Evolutionary conservation across 2,113 vertebrate genomes (phyloP), one percentile per base, ranked within the genome.

Genomic region (Myxocyprinus asiaticus): DNA sequence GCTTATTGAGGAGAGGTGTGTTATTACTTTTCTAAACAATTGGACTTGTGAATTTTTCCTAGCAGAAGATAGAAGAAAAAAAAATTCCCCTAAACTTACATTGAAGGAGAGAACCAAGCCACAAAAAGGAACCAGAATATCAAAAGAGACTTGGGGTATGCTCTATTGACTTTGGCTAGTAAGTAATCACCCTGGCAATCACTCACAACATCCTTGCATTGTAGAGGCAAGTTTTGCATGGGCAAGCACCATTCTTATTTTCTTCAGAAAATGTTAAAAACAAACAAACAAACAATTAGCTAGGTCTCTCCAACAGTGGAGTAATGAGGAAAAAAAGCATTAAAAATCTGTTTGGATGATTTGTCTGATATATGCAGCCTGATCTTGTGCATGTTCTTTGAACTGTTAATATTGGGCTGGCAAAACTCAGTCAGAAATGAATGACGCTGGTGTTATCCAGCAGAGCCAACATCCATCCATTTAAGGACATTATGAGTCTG

Each of bases 401-500:
- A 65, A 61, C 73, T 6, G 42, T 47, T 51, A 33, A 51, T 53
- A 12, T 53, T 65, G 48, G 22, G 33, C 22, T 55, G 15, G 22
- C 17, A 15, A 76, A 65, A 76, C 22, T 76, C 11, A 4, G 61
- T 43, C 48, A 55, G 73, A 65, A 65, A 76, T 65, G 9, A 65
- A 53, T 53, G 47, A 65, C 45, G 48, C 3, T 76, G 73, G 48
- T 61, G 50, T 53, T 76, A 76, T 53, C 50, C 61, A 76, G 44
- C 12, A 6, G 22, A 33, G 22, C 22, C 22, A 33, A 33, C 55
- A 58, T 10, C 61, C 64, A 61, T 44, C 62, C 4, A 65, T 55
- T 76, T 76, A 65, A 55, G 14, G 12, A 76, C 62, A 76, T 65
- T 65, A 15, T 53, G 48, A 76, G 62, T 76, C 73, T 64, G 62